phyloP scores from a whole-genome alignment of 53 echinoderm and acorn worm genomes.

The Echinarachnius parma region DNA sequence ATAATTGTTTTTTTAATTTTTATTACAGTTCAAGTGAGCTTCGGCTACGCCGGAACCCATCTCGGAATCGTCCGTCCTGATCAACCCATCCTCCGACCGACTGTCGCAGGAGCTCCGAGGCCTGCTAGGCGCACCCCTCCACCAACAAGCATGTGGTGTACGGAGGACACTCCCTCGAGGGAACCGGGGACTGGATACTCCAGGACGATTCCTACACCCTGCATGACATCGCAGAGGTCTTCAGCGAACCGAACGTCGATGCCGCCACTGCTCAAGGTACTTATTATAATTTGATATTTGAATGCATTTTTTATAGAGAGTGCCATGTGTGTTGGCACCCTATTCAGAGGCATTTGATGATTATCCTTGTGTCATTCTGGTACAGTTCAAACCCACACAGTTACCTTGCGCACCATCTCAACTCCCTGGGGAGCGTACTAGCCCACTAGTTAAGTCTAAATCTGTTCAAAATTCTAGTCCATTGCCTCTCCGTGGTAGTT shows the following conservation, averaged over 20 bases:
- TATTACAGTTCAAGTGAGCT: constrained; percentile 67
- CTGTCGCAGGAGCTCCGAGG: constrained; percentile 72
- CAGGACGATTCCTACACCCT: too few relatives aligned
- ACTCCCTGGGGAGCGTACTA: too few relatives aligned
- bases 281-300: too few relatives aligned
- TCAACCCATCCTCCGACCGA: constrained; percentile 72
- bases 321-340: too few relatives aligned
- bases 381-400: too few relatives aligned
- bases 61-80: constrained; percentile 75
- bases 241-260: constrained; percentile 77
- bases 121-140: constrained; percentile 76
- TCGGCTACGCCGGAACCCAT: constrained; percentile 61
- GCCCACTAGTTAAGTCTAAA: too few relatives aligned
- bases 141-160: constrained; percentile 80
- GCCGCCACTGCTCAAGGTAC: constrained; percentile 59
- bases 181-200: constrained; percentile 87
- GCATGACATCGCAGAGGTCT: constrained; percentile 68
- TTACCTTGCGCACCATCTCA: too few relatives aligned
- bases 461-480: too few relatives aligned
- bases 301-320: too few relatives aligned
- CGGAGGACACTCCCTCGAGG: constrained; percentile 78
- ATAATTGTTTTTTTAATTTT: neutral
- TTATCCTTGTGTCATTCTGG: too few relatives aligned
- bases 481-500: too few relatives aligned
- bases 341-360: too few relatives aligned